These are phyloP conservation scores for Lanius ludovicianus DNA, from an alignment of 2,113 vertebrate species.

Conservation along the genomic window DNA sequence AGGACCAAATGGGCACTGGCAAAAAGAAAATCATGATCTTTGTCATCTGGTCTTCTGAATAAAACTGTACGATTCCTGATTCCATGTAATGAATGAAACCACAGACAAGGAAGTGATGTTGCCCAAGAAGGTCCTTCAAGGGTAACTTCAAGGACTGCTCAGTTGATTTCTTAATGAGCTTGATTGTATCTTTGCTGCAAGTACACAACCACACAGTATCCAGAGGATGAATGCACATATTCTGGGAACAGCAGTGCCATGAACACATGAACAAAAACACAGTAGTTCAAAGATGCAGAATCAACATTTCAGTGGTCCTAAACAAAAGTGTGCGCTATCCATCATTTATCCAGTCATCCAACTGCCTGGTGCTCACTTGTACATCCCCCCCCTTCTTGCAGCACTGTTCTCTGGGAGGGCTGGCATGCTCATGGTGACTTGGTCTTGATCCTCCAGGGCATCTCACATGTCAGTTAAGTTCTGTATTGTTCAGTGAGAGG, in stretches of 20 bases:
- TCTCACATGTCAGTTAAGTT: fast-evolving
- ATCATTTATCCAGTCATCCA: neutral
- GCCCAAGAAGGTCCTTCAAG: neutral
- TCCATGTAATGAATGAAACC: neutral
- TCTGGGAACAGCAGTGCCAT: neutral
- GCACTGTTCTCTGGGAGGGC: neutral
- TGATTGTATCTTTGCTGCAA: neutral
- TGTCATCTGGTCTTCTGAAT: neutral
- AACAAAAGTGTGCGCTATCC: neutral
- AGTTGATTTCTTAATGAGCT: neutral
- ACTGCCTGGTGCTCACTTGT: neutral
- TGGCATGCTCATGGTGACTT: neutral
- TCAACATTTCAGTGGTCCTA: neutral
- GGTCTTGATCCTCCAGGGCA: neutral
- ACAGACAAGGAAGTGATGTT: neutral
- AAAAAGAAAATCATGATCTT: neutral
- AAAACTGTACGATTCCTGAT: neutral
- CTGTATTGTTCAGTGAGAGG: neutral
- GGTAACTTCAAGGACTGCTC: neutral
- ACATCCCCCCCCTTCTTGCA: neutral
- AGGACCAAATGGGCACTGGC: neutral
- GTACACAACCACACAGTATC: neutral
- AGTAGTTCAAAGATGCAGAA: neutral
- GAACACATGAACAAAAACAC: neutral
- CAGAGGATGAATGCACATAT: neutral